A percentile compares a stretch with the other conserved stretches of the same genome.
Conservation (phyloP, 1,140 invertebrate genomes). For the Holcopasites calliopsidis region DNA sequence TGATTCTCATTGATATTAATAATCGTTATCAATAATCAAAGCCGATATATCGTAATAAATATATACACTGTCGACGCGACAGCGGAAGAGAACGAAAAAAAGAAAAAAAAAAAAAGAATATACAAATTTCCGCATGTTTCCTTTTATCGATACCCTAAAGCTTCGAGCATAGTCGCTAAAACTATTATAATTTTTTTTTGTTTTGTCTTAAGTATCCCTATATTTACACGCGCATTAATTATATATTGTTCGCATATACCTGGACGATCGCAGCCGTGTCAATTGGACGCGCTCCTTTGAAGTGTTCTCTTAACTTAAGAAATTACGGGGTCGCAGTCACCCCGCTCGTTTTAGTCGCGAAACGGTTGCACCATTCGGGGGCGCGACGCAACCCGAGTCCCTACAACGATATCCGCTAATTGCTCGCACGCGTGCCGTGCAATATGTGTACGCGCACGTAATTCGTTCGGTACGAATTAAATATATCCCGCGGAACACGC, state of each 20-base stretch:
- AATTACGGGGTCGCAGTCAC: not conserved
- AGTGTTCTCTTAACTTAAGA: constrained; percentile 1
- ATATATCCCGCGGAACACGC: not conserved
- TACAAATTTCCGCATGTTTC: not conserved
- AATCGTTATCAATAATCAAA: not conserved
- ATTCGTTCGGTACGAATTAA: not conserved
- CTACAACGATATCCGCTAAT: too few relatives aligned
- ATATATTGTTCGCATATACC: not conserved
- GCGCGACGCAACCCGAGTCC: too few relatives aligned
- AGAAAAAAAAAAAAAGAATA: too few relatives aligned
- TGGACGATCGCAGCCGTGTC: not conserved
- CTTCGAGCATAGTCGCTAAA: not conserved
- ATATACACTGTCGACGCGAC: not conserved
- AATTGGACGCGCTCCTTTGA: not conserved
- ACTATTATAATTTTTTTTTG: too few relatives aligned
- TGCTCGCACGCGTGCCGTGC: too few relatives aligned
- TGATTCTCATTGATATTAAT: not conserved
- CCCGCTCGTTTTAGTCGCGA: too few relatives aligned
- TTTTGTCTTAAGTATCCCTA: not conserved
- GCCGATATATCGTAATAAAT: not conserved
- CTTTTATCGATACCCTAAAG: not conserved
- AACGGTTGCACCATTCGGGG: too few relatives aligned
- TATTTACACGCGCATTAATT: not conserved
- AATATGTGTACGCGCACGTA: not conserved
- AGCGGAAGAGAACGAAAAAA: too few relatives aligned